Evolutionary conservation across 2,113 vertebrate genomes (phyloP).

Genomic region (Otocyon megalotis): DNA sequence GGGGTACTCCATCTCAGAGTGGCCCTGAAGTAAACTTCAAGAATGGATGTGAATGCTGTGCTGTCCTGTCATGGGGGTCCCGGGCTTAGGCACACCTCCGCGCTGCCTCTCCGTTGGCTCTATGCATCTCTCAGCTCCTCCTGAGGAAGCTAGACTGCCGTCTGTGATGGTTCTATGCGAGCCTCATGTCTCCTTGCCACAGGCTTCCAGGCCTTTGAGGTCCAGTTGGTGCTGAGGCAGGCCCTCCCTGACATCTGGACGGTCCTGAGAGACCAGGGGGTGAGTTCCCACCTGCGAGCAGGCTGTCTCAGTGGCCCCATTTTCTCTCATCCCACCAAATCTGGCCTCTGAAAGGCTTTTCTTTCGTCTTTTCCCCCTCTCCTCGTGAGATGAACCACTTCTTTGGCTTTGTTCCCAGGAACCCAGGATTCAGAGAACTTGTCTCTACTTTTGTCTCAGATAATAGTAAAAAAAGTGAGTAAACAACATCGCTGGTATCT

Average conservation of each 20-base stretch:
- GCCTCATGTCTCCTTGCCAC: background rate
- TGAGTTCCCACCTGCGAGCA: constrained; percentile 57
- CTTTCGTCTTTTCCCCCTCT: fast-evolving
- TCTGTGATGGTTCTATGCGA: background rate
- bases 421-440: fast-evolving
- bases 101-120: fast-evolving
- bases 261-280: constrained; percentile 75
- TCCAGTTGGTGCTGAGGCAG: constrained; percentile 86
- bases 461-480: constrained; percentile 87
- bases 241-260: constrained; percentile 88
- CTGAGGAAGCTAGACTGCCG: fast-evolving
- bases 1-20: background rate
- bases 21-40: background rate
- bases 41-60: background rate
- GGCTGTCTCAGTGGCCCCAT: fast-evolving
- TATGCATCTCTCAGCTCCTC: fast-evolving
- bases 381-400: background rate
- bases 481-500: constrained; percentile 77
- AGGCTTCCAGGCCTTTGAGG: constrained; percentile 84
- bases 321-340: fast-evolving
- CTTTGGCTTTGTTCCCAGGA: fast-evolving
- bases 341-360: background rate
- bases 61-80: fast-evolving
- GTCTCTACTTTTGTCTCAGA: constrained; percentile 63
- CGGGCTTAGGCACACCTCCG: fast-evolving